Conservation (phyloP, 2,113 vertebrate genomes). For the Elephantulus edwardii region DNA sequence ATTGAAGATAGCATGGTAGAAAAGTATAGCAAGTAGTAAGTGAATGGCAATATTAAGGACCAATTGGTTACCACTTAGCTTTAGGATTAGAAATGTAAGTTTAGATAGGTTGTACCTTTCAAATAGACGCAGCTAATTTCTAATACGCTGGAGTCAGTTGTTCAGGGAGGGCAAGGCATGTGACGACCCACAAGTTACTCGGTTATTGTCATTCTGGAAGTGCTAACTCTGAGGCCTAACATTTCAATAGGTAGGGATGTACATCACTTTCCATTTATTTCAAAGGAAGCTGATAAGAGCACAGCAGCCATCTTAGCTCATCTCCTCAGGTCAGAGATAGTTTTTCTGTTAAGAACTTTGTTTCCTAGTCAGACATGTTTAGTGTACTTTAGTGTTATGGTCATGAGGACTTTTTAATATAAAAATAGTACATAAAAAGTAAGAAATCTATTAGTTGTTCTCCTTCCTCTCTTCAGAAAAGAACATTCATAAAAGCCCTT, state of each 20-base stretch:
- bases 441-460: not conserved
- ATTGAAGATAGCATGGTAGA: not conserved
- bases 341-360: too few species aligned
- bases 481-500: not conserved
- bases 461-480: not conserved
- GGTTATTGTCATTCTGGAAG: not conserved
- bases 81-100: too few species aligned
- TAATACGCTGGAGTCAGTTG: not conserved
- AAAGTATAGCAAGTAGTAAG: not conserved
- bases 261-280: too few species aligned
- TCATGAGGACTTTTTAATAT: not conserved
- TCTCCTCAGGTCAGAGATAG: not conserved
- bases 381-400: not conserved
- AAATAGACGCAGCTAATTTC: not conserved
- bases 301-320: rapidly evolving
- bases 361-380: too few species aligned
- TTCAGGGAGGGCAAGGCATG: not conserved
- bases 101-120: not conserved
- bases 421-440: not conserved
- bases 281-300: not conserved
- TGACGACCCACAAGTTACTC: not conserved
- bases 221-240: too few species aligned
- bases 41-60: too few species aligned
- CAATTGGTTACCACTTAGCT: too few species aligned
- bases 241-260: not conserved